These are phyloP conservation scores for Spilarctia lutea DNA, from an alignment of 2,888 invertebrate genomes.

Conservation along the genomic window DNA sequence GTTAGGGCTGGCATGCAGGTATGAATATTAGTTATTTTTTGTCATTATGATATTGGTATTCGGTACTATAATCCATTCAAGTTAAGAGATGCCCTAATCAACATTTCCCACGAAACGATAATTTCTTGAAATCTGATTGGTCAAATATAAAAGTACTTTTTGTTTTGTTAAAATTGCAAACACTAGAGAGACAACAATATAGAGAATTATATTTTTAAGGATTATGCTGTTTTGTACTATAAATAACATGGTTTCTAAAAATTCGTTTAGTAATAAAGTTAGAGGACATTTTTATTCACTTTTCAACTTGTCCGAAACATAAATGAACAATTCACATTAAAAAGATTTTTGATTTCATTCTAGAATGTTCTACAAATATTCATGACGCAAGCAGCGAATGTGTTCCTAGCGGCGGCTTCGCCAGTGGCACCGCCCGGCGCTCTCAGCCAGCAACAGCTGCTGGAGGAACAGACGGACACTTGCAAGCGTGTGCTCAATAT, in stretches of 20 bases:
- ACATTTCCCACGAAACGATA: too few relatives aligned
- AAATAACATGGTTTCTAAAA: neutral
- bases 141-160: too few relatives aligned
- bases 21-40: neutral
- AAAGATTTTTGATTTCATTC: constrained; percentile 23
- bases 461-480: constrained; percentile 97
- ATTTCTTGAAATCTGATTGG: too few relatives aligned
- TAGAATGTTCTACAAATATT: constrained; percentile 95
- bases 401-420: constrained; percentile 91
- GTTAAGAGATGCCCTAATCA: too few relatives aligned
- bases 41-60: too few relatives aligned
- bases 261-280: too few relatives aligned
- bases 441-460: constrained; percentile 87
- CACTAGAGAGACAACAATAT: too few relatives aligned
- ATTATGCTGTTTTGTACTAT: neutral
- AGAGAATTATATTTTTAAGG: too few relatives aligned
- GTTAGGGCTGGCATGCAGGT: constrained; percentile 93
- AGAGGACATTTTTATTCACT: too few relatives aligned
- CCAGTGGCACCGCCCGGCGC: constrained; percentile 82
- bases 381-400: constrained; percentile 98
- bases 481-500: constrained; percentile 98
- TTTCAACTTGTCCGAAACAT: neutral
- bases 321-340: neutral
- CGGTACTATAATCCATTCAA: too few relatives aligned
- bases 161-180: too few relatives aligned